These are phyloP conservation scores for Lepilemur septentrionalis DNA, from an alignment of 2,797 vertebrate genomes.

Conservation along the genomic window DNA sequence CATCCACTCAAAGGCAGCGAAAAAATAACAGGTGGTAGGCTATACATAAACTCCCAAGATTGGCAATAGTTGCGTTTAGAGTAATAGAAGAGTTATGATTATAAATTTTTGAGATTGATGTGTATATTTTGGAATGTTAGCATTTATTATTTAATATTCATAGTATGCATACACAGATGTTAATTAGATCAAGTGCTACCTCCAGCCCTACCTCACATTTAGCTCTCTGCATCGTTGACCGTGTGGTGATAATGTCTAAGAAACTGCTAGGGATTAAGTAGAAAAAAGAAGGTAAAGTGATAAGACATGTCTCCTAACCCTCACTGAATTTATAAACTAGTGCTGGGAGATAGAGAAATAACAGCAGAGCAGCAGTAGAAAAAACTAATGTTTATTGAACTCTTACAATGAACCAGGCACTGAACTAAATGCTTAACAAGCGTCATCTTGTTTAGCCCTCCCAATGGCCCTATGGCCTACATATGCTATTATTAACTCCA, in stretches of 20 bases:
- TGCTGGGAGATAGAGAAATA: neutral
- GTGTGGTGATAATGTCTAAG: neutral
- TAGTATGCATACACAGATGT: neutral
- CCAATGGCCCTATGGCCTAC: neutral
- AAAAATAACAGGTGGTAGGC: conserved; percentile 14
- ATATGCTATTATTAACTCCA: neutral
- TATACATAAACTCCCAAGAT: conserved; percentile 9
- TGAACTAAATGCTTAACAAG: neutral
- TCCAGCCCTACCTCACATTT: neutral
- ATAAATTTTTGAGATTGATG: conserved; percentile 29
- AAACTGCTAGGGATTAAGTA: conserved; percentile 18
- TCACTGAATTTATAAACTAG: conserved; percentile 26
- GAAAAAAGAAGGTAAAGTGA: conserved; percentile 21
- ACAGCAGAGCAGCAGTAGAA: neutral
- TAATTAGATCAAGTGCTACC: conserved; percentile 20
- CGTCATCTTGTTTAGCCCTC: neutral
- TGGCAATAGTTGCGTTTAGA: neutral
- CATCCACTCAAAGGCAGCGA: neutral
- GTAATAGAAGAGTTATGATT: neutral
- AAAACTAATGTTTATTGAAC: neutral
- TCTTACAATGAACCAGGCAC: neutral
- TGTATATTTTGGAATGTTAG: neutral
- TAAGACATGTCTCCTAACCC: neutral
- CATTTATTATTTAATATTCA: conserved; percentile 50
- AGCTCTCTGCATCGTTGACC: conserved; percentile 33